These are phyloP conservation scores for Papilio machaon DNA, from an alignment of 1,140 invertebrate species.

Conservation along the genomic window DNA sequence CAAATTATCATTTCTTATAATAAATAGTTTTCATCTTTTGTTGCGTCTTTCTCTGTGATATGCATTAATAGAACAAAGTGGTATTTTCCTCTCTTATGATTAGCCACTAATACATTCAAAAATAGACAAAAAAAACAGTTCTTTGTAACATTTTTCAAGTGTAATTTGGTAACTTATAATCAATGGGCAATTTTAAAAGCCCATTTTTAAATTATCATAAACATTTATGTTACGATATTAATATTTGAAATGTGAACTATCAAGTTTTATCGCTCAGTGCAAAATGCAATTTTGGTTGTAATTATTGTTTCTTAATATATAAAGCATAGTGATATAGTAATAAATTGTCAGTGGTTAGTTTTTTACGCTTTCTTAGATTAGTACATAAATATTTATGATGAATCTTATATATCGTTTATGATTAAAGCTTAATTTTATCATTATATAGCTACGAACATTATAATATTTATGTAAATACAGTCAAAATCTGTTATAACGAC, in stretches of 20 bases:
- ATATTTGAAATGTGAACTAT: background rate
- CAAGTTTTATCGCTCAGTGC: slow-evolving; percentile 1
- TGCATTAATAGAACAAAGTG: slow-evolving; percentile 66
- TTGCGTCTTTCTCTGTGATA: slow-evolving; percentile 71
- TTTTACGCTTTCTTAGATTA: slow-evolving; percentile 68
- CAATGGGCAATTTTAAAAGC: background rate
- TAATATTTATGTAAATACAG: slow-evolving; percentile 34
- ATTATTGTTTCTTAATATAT: slow-evolving; percentile 43
- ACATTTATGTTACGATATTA: background rate
- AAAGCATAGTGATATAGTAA: slow-evolving; percentile 73
- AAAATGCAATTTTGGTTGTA: slow-evolving; percentile 40
- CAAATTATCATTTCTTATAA: slow-evolving; percentile 61
- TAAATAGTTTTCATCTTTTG: slow-evolving; percentile 53
- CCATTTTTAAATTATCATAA: background rate
- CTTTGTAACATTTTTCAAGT: background rate
- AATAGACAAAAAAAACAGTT: slow-evolving; percentile 41
- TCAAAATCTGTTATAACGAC: too few species aligned
- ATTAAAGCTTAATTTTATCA: slow-evolving; percentile 20
- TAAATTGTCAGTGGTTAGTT: slow-evolving; percentile 71
- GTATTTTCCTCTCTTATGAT: slow-evolving; percentile 50
- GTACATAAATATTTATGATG: slow-evolving; percentile 59
- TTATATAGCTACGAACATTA: slow-evolving; percentile 19
- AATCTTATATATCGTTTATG: slow-evolving; percentile 29
- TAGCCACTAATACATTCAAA: slow-evolving; percentile 71
- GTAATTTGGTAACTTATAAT: background rate